Conservation (phyloP, 2,113 vertebrate species). For the Cyprinus carpio region DNA sequence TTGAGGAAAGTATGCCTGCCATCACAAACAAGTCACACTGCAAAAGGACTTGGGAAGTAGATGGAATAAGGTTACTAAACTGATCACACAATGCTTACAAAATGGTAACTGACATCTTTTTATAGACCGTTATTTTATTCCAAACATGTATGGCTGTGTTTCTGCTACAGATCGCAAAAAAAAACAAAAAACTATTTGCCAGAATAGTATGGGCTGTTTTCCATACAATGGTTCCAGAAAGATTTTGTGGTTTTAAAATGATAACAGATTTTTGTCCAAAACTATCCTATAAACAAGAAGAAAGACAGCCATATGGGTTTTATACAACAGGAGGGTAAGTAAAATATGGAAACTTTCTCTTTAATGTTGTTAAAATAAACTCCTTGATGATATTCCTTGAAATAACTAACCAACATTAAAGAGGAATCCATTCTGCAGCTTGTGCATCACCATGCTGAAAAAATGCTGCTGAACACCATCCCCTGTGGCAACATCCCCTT, state of each 20-base stretch:
- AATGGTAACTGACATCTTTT: too few relatives aligned
- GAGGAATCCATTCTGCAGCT: slow-evolving; percentile 12
- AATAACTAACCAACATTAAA: neutral
- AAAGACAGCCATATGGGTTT: neutral
- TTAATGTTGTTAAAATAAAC: neutral
- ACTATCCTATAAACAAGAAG: too few relatives aligned
- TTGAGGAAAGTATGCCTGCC: slow-evolving; percentile 44
- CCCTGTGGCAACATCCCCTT: neutral
- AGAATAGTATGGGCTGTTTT: neutral
- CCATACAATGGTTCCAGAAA: neutral
- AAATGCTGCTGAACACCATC: slow-evolving; percentile 2
- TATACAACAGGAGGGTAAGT: neutral
- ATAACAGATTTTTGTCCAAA: too few relatives aligned
- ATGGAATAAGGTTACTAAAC: slow-evolving; percentile 4
- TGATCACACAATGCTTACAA: too few relatives aligned
- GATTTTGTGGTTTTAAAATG: too few relatives aligned
- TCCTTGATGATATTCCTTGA: neutral
- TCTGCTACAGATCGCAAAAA: neutral
- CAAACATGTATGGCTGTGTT: neutral
- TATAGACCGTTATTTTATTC: neutral
- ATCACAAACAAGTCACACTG: slow-evolving; percentile 43
- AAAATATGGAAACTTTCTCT: neutral
- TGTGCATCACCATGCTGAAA: slow-evolving; percentile 6
- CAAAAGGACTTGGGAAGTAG: slow-evolving; percentile 28
- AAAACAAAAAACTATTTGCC: neutral